These are phyloP conservation scores for Ceratosolen solmsi DNA, from an alignment of 1,140 invertebrate species.

Conservation along the genomic window DNA sequence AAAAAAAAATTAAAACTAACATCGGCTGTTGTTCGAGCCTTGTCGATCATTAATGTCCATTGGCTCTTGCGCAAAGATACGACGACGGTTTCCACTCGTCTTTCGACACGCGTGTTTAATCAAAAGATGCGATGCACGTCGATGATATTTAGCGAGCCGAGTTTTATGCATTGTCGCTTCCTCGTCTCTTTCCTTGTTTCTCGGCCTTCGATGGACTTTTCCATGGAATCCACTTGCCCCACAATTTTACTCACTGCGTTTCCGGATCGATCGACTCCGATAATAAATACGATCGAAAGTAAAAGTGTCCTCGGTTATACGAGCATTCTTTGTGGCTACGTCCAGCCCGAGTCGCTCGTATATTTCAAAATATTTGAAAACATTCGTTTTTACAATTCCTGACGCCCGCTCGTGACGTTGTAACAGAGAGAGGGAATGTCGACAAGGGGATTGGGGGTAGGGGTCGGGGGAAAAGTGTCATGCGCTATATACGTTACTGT, in stretches of 20 bases:
- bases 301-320: background rate
- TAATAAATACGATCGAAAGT: background rate
- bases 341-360: background rate
- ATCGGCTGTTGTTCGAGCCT: background rate
- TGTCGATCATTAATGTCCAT: constrained; percentile 1
- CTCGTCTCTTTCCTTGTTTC: background rate
- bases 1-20: background rate
- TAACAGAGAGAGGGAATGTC: no score
- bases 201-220: no score
- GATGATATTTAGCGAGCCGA: background rate
- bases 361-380: background rate
- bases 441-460: no score
- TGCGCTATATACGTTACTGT: background rate
- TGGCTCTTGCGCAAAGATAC: background rate
- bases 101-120: background rate
- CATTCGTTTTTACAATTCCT: background rate
- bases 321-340: background rate
- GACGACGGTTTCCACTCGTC: background rate
- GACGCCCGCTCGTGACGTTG: background rate
- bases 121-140: background rate
- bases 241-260: no score
- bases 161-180: background rate
- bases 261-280: background rate
- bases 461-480: background rate
- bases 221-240: no score